Evolutionary conservation across 2,888 invertebrate genomes (phyloP).

Genomic region (Helobdella robusta): DNA sequence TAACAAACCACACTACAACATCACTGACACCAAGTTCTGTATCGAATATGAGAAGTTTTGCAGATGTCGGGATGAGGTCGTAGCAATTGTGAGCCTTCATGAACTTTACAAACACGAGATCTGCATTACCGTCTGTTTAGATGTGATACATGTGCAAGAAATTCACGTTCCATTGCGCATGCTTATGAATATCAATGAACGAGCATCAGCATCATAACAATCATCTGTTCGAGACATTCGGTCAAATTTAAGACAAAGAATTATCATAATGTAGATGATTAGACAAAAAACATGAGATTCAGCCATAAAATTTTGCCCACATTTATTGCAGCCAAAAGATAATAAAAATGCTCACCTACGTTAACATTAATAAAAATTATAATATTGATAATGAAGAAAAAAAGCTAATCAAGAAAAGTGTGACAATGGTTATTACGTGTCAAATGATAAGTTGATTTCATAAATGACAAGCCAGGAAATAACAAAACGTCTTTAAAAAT

Average conservation of each 20-base stretch:
- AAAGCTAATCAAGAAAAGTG: too few relatives aligned
- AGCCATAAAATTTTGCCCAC: too few relatives aligned
- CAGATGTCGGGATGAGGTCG: conserved; percentile 97
- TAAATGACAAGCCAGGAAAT: too few relatives aligned
- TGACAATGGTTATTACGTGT: too few relatives aligned
- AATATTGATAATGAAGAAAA: too few relatives aligned
- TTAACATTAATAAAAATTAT: too few relatives aligned
- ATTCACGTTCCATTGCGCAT: too few relatives aligned
- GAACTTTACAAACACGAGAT: conserved; percentile 94
- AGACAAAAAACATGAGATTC: neutral
- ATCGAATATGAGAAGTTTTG: conserved; percentile 97
- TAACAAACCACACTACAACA: neutral
- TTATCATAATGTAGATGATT: neutral
- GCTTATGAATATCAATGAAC: too few relatives aligned
- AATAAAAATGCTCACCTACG: too few relatives aligned
- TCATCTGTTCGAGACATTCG: neutral
- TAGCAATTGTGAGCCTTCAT: conserved; percentile 99
- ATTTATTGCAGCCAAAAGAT: too few relatives aligned
- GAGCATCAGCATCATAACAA: neutral
- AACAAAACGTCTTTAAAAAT: too few relatives aligned
- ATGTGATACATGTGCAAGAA: neutral
- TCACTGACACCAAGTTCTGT: conserved; percentile 68
- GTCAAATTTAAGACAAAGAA: neutral
- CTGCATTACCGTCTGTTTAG: conserved; percentile 55
- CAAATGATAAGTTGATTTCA: too few relatives aligned